Evolutionary conservation across 1,140 invertebrate species (phyloP).

Genomic region (Parapsyche elsis): DNA sequence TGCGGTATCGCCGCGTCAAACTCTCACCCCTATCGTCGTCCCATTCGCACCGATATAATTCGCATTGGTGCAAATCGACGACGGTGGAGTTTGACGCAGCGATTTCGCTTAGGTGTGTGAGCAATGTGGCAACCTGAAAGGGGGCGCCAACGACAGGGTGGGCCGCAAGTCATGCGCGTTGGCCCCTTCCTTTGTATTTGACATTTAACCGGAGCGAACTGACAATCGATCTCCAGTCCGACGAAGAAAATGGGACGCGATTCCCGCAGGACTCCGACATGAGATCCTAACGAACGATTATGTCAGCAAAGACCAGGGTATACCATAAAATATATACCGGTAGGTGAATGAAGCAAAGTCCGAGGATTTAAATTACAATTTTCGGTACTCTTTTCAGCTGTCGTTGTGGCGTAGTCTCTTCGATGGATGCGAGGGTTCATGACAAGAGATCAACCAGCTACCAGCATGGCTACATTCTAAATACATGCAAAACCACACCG

Average conservation of each 20-base stretch:
- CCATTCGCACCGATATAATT: no score
- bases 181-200: constrained; percentile 16
- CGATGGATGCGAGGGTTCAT: constrained; percentile 4
- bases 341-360: no score
- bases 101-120: no score
- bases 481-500: neutral
- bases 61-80: no score
- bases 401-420: neutral
- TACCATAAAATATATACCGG: no score
- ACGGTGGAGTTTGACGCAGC: no score
- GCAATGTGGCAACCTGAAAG: no score
- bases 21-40: no score
- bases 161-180: constrained; percentile 6
- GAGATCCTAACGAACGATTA: neutral
- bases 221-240: constrained; percentile 23
- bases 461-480: neutral
- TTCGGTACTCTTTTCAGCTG: neutral
- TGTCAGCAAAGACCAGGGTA: neutral
- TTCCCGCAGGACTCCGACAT: neutral
- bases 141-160: neutral
- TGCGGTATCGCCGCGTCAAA: no score
- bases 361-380: neutral
- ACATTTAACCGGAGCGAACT: neutral
- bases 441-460: neutral
- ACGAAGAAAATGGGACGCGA: constrained; percentile 7